Evolutionary conservation across 2,797 vertebrate species (phyloP), one percentile per base, ranked within the genome.

Genomic region (Bovichtus diacanthus): DNA sequence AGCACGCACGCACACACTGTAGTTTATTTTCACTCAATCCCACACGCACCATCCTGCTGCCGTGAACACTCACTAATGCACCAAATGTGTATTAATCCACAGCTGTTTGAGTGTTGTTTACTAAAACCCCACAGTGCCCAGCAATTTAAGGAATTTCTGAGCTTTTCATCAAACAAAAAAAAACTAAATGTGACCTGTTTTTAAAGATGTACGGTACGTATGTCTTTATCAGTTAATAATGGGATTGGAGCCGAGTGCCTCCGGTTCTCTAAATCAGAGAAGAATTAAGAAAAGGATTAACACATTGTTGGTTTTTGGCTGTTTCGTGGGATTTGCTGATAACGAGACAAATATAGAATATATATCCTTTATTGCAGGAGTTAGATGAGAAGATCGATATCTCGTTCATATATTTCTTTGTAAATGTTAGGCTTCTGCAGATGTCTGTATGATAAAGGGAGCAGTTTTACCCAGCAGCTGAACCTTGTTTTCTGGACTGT

Each of bases 401-500:
- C 8, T 38, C 36, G 2, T 16, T 43, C 9, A 19, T 47, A 53
- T 47, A 21, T 31, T 25, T 59, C 67, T 2, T 15, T n/a, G 12
- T 31, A 7, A 58, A 47, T 44, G 27, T n/a, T 54, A 72, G n/a
- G 67, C 27, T 1, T 5, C 1, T 21, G 11, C n/a, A 3, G 9
- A 50, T 25, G 9, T 31, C 21, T 16, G n/a, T 21, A 23, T 12
- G 12, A 44, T 13, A 29, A n/a, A 29, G 6, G 1, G 16, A 34
- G 21, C 36, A 34, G 16, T 27, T 49, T 65, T 95, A 99, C 98
- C 98, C 98, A 97, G 97, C 60, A 99, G 95, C 66, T 98, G 97
- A 92, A 99, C 97, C 93, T 98, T 99, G 92, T 99, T 99, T 87
- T 99, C 98, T 43, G 98, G 97, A 92, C 98, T 99, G 94, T 99